Conservation (phyloP, 2,888 invertebrate species). For the Anticlea derivata region DNA sequence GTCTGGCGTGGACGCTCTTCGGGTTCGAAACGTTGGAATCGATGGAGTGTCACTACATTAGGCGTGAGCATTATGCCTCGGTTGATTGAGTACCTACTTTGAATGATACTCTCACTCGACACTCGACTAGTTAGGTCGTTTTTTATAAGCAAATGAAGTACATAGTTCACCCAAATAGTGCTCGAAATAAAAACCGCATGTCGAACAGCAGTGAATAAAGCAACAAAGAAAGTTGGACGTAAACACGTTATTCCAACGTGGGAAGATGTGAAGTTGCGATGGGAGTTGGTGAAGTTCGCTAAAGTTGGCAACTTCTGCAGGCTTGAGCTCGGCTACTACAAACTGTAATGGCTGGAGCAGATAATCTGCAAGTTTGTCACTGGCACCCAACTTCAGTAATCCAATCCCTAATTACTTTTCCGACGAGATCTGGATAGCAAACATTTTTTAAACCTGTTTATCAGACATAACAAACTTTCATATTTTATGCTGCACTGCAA, state of each 20-base stretch:
- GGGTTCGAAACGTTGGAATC: constrained; percentile 22
- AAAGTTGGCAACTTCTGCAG: constrained; percentile 62
- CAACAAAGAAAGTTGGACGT: constrained; percentile 42
- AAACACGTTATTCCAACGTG: constrained; percentile 54
- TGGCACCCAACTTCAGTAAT: constrained; percentile 61
- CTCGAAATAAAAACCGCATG: constrained; percentile 20
- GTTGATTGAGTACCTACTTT: constrained; percentile 33
- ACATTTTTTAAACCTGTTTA: constrained; percentile 24
- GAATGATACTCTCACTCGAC: constrained; percentile 17
- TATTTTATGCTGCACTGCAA: neutral
- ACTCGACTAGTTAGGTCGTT: constrained; percentile 12
- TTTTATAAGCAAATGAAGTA: neutral
- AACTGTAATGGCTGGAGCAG: constrained; percentile 69
- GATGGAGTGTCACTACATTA: constrained; percentile 37
- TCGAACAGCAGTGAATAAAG: constrained; percentile 32
- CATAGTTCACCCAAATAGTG: neutral
- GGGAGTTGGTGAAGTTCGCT: constrained; percentile 55
- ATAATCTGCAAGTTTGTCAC: constrained; percentile 72
- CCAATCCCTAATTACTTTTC: constrained; percentile 62
- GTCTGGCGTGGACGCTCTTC: constrained; percentile 36
- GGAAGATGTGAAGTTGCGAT: constrained; percentile 46
- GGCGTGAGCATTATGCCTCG: constrained; percentile 35
- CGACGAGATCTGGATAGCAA: constrained; percentile 46
- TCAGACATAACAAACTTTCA: constrained; percentile 10
- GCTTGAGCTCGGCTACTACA: constrained; percentile 60